These are phyloP conservation scores for Arion vulgaris DNA, from an alignment of 1,140 invertebrate genomes.

Conservation along the genomic window DNA sequence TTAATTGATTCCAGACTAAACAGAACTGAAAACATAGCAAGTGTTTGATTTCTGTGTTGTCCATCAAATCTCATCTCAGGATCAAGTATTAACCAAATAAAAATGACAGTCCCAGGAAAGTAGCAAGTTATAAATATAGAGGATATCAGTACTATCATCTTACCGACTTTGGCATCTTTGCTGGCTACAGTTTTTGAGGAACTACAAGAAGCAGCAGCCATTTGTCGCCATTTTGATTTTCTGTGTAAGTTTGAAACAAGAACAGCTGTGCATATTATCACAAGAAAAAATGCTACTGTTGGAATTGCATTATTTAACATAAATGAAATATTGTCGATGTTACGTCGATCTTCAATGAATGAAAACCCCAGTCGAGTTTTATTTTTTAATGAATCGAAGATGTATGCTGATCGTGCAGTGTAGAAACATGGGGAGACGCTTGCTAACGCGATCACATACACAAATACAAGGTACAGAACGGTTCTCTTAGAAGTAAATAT, in stretches of 20 bases:
- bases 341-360: neutral
- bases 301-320: neutral
- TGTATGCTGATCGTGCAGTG: neutral
- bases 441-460: neutral
- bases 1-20: constrained; percentile 13
- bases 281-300: neutral
- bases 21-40: neutral
- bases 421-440: neutral
- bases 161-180: neutral
- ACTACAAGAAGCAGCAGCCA: neutral
- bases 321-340: neutral
- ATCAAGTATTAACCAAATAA: constrained; percentile 1
- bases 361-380: neutral
- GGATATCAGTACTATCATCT: constrained; percentile 21
- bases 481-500: neutral
- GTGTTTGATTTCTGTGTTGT: neutral
- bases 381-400: neutral
- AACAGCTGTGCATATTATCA: neutral
- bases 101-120: constrained; percentile 1
- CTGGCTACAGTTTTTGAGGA: neutral
- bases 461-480: neutral
- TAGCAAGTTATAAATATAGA: neutral
- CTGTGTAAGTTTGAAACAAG: neutral
- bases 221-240: constrained; percentile 4
- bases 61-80: constrained; percentile 24